These are phyloP conservation scores for Sminthopsis crassicaudata DNA, from an alignment of 2,113 vertebrate species.

Conservation along the genomic window DNA sequence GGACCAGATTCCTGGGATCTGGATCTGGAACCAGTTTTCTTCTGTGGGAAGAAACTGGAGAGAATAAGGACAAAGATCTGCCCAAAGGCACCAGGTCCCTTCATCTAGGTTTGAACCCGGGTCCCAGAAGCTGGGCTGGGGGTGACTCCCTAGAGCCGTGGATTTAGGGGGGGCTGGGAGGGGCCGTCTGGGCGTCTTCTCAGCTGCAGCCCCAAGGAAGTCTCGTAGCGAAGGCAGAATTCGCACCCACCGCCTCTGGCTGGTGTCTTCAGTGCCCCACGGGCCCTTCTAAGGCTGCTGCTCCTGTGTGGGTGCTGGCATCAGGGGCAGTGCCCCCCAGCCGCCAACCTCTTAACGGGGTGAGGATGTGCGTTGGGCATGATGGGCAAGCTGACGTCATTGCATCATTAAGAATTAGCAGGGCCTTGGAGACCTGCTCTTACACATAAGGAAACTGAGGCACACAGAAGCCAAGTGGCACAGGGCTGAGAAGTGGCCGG, in stretches of 20 bases:
- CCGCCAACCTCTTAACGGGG: too few relatives aligned
- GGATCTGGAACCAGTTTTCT: neutral
- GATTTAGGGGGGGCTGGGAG: neutral
- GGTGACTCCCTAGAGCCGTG: neutral
- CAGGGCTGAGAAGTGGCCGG: neutral
- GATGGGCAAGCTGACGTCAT: neutral
- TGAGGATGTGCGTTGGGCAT: too few relatives aligned
- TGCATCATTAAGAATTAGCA: neutral
- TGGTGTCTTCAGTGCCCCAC: neutral
- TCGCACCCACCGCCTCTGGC: neutral
- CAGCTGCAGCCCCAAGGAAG: neutral
- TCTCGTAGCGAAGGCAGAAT: neutral
- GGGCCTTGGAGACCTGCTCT: neutral
- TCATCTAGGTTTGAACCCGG: neutral
- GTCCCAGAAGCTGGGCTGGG: too few relatives aligned
- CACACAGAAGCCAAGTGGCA: neutral
- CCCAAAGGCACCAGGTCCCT: neutral
- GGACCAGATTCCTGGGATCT: neutral
- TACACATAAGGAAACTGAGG: neutral
- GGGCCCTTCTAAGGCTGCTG: too few relatives aligned
- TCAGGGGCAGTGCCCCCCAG: too few relatives aligned
- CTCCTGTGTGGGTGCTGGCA: neutral
- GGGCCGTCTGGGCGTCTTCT: neutral
- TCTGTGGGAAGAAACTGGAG: neutral
- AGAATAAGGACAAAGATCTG: neutral